phyloP scores from a whole-genome alignment of 2,797 vertebrate species.

The Pachyuromys duprasi region DNA sequence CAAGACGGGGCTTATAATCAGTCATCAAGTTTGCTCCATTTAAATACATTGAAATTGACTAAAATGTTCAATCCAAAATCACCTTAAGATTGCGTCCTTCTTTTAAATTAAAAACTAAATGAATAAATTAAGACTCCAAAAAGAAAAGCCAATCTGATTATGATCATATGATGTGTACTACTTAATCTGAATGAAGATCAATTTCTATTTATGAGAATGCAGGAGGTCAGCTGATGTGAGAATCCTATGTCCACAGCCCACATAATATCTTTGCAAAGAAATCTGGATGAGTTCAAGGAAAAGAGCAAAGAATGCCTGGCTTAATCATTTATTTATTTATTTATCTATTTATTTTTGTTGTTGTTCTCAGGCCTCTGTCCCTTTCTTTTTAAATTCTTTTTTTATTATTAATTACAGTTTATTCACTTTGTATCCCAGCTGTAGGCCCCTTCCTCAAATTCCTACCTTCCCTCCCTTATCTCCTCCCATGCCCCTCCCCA shows the following conservation, averaged over 20 bases:
- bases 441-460: too few relatives aligned
- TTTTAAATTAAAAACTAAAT: neutral
- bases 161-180: neutral
- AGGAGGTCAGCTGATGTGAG: neutral
- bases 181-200: neutral
- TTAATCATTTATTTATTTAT: slow-evolving; percentile 65
- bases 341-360: too few relatives aligned
- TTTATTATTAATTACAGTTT: too few relatives aligned
- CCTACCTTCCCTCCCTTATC: too few relatives aligned
- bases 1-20: slow-evolving; percentile 67
- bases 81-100: neutral
- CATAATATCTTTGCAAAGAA: slow-evolving; percentile 32
- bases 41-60: slow-evolving; percentile 71
- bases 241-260: neutral
- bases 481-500: too few relatives aligned
- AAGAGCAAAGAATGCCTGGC: slow-evolving; percentile 45
- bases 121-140: neutral
- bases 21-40: slow-evolving; percentile 59
- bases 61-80: slow-evolving; percentile 52
- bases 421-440: too few relatives aligned
- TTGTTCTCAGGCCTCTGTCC: too few relatives aligned
- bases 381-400: too few relatives aligned
- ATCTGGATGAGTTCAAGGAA: slow-evolving; percentile 48
- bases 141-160: neutral
- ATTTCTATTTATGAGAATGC: neutral